phyloP scores from a whole-genome alignment of 2,113 vertebrate genomes.

The Cichladusa arquata region DNA sequence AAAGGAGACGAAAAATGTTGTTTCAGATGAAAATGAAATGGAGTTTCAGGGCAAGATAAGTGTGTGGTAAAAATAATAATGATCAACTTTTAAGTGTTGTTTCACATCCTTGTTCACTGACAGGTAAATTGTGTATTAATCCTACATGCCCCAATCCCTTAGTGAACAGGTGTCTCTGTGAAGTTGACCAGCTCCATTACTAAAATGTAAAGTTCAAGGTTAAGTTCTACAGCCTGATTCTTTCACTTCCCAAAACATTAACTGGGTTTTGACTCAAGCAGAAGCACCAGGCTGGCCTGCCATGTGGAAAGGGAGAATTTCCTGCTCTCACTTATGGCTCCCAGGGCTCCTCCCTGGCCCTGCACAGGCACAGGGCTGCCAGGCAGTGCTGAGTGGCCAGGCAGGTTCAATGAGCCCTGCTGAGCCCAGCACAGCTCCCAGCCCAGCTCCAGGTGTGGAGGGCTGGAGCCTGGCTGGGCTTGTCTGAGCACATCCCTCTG shows the following conservation, averaged over 20 bases:
- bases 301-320: not conserved
- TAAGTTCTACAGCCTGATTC: not conserved
- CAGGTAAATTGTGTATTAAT: not conserved
- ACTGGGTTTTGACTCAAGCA: not conserved
- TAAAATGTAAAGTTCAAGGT: not conserved
- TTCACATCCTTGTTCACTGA: not conserved
- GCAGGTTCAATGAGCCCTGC: not conserved
- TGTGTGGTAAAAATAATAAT: not conserved
- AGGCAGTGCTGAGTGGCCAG: not conserved
- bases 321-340: not conserved
- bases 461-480: not conserved
- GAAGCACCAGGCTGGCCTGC: not conserved
- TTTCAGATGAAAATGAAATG: slow-evolving; percentile 9
- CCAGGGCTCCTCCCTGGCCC: not conserved
- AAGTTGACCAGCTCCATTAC: not conserved
- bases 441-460: not conserved
- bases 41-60: not conserved
- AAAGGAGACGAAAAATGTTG: slow-evolving; percentile 11
- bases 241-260: not conserved
- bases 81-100: not conserved
- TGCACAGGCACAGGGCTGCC: not conserved
- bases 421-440: not conserved
- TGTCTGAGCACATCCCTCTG: not conserved
- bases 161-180: not conserved
- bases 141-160: not conserved